phyloP scores from a whole-genome alignment of 2,797 vertebrate species.

The Trematomus bernacchii region DNA sequence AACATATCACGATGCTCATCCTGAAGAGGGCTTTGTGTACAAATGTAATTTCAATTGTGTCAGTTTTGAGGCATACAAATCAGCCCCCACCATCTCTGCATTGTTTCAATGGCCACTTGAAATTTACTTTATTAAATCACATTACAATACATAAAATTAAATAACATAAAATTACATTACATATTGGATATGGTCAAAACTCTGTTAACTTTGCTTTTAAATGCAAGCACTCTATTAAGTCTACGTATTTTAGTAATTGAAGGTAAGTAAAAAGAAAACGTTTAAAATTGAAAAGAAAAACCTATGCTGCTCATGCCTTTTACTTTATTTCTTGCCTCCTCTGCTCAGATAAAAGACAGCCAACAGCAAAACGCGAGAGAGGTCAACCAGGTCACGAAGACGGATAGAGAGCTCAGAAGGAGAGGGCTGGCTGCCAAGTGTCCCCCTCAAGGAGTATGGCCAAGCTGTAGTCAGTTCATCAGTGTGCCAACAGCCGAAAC shows the following conservation, averaged over 20 bases:
- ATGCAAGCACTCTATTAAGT: neutral
- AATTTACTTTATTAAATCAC: no score
- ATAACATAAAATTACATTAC: no score
- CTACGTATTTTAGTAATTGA: neutral
- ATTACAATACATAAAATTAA: no score
- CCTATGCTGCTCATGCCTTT: neutral
- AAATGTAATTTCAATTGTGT: neutral
- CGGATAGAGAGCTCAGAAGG: conserved; percentile 48
- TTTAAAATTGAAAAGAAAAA: neutral
- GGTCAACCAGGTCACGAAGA: conserved; percentile 45
- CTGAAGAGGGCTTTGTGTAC: no score
- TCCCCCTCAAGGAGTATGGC: conserved; percentile 72
- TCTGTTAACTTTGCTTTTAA: neutral
- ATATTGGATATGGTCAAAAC: neutral
- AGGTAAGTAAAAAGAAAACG: neutral
- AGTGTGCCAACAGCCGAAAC: conserved; percentile 60
- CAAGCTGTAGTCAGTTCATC: conserved; percentile 77
- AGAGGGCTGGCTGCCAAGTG: conserved; percentile 56
- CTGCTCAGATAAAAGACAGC: conserved; percentile 32
- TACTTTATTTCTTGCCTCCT: neutral
- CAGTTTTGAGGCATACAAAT: neutral
- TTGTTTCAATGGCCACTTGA: neutral
- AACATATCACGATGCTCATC: neutral
- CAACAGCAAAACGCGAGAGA: conserved; percentile 34
- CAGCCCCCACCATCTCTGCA: neutral